These are phyloP conservation scores for Pampusana beccarii DNA, from an alignment of 2,113 vertebrate species.

Conservation along the genomic window DNA sequence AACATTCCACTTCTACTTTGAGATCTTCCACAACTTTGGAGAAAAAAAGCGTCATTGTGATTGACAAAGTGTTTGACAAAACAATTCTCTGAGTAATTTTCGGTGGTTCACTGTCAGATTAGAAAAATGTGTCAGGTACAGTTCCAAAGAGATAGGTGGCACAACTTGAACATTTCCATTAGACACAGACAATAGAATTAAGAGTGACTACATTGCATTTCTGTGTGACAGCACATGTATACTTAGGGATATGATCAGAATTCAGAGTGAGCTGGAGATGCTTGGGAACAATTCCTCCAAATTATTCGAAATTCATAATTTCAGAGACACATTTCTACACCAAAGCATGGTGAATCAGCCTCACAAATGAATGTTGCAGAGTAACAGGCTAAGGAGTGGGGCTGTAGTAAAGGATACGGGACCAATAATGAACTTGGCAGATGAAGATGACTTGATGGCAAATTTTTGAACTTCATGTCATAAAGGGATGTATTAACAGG, in stretches of 20 bases:
- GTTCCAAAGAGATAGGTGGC: background rate
- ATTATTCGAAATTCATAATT: background rate
- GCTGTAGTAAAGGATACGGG: background rate
- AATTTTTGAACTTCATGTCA: background rate
- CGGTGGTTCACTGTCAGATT: background rate
- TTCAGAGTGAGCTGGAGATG: background rate
- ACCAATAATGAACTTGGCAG: background rate
- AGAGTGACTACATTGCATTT: background rate
- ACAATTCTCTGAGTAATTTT: constrained; percentile 12
- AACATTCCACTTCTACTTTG: background rate
- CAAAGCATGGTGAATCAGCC: background rate
- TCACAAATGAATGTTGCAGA: background rate
- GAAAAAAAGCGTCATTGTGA: background rate
- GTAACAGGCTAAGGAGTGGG: background rate
- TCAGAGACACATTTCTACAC: background rate
- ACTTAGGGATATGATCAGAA: background rate
- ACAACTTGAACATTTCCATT: background rate
- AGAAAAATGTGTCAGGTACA: background rate
- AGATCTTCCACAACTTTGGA: background rate
- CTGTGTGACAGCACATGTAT: background rate
- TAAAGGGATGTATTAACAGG: background rate
- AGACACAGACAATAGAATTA: constrained; percentile 13
- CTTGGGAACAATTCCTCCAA: background rate
- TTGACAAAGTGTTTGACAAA: constrained; percentile 23
- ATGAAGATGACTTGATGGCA: background rate